Base-by-base conservation (phyloP, 2,113 vertebrate species). In the Myodes glareolus region DNA sequence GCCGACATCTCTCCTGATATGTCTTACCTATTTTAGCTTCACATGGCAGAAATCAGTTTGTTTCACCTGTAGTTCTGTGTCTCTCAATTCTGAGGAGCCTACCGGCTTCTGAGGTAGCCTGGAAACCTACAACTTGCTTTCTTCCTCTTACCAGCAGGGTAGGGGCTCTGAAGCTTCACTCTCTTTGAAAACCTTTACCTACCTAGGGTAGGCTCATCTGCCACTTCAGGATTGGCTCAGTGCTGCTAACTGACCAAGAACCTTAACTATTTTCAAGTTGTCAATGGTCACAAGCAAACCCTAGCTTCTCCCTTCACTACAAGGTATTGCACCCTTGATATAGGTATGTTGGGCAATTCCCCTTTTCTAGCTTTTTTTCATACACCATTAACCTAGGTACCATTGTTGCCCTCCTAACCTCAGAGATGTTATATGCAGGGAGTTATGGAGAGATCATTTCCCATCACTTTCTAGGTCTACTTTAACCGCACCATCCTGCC, bases 271-370 rank as follows among this genome's bases (percentile, higher is more conserved):
- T 36, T 73, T 12, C 19, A 81, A 39, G n/a, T 11, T 76, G 27
- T 70, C 23, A n/a, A 23, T 88, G 65, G 3, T 17, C 16, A 47
- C 58, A 94, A 94, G 65, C 31, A 88, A 92, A 94, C 67, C 77
- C 58, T 5, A 82, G 52, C 17, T 68, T 91, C 73, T 95, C 39
- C 63, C 39, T 31, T 72, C 27, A 42, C 55, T 63, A 21, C 17
- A 42, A 75, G 68, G 3, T 67, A 1, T 65, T 27, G 33, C 7
- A 39, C 47, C 4, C 68, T 29, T 19, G 42, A 5, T 47, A 65
- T n/a, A 76, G 45, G 39, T 12, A 9, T 7, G 1, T n/a, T 29
- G 31, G 4, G 25, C 1, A 21, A 45, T 52, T 27, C 25, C 2
- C 31, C 55, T 27, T 8, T 68, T 65, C 17, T 25, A 72, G 33